Conservation (phyloP, 2,113 vertebrate species). For the Oncorhynchus keta region DNA sequence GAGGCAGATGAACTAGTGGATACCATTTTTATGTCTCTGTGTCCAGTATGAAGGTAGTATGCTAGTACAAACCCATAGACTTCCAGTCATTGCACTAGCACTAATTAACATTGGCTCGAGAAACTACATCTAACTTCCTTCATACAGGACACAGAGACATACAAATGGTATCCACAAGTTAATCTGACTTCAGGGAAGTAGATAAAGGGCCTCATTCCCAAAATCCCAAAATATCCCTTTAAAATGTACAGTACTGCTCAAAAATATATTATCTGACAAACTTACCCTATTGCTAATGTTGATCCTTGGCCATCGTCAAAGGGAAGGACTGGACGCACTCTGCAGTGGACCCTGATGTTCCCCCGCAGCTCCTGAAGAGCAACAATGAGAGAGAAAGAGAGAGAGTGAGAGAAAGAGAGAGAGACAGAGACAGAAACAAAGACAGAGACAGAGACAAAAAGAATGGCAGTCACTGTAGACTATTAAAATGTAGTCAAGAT, state of each 20-base stretch:
- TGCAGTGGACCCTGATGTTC: slow-evolving; percentile 75
- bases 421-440: background rate
- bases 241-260: background rate
- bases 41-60: too few relatives aligned
- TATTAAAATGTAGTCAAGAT: background rate
- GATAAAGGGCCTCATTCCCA: too few relatives aligned
- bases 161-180: too few relatives aligned
- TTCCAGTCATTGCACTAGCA: too few relatives aligned
- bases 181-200: too few relatives aligned
- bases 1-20: too few relatives aligned
- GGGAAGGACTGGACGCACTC: slow-evolving; percentile 65
- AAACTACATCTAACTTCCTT: too few relatives aligned
- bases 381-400: background rate
- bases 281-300: slow-evolving; percentile 47
- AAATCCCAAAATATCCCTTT: background rate
- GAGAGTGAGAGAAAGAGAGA: background rate
- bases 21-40: too few relatives aligned
- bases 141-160: too few relatives aligned
- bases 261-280: background rate
- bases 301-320: slow-evolving; percentile 57
- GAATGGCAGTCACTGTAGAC: background rate
- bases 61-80: too few relatives aligned
- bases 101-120: too few relatives aligned
- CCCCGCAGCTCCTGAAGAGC: slow-evolving; percentile 69
- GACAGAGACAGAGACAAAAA: background rate